phyloP scores from a whole-genome alignment of 2,888 invertebrate species.

The Schizaphis graminum region DNA sequence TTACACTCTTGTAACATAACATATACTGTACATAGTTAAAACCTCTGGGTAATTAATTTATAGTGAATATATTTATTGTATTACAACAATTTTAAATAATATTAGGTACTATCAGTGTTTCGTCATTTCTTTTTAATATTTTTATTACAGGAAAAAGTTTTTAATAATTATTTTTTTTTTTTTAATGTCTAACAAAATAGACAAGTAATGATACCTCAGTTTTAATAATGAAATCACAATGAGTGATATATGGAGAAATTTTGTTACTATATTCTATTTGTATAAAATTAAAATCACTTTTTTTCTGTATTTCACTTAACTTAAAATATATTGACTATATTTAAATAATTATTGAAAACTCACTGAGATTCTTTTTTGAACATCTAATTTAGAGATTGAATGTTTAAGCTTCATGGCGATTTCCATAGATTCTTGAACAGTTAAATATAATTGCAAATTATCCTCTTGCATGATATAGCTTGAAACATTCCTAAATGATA shows the following conservation, averaged over 20 bases:
- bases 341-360: background rate
- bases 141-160: background rate
- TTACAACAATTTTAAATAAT: background rate
- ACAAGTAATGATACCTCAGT: too few relatives aligned
- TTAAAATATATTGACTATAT: background rate
- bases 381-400: slow-evolving; percentile 45
- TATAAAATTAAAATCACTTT: background rate
- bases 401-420: slow-evolving; percentile 88
- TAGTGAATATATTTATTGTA: background rate
- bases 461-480: slow-evolving; percentile 92
- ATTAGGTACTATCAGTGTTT: too few relatives aligned
- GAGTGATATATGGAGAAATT: background rate
- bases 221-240: background rate
- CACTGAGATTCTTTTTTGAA: slow-evolving; percentile 42
- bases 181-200: background rate
- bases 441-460: slow-evolving; percentile 84
- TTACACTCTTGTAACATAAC: background rate
- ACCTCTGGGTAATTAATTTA: background rate
- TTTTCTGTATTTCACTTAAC: background rate
- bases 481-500: slow-evolving; percentile 71
- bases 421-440: slow-evolving; percentile 87
- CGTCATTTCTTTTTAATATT: background rate
- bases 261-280: background rate
- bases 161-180: background rate
- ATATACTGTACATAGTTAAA: background rate